Evolutionary conservation across 2,113 vertebrate genomes (phyloP).

Genomic region (Pelecanus crispus): DNA sequence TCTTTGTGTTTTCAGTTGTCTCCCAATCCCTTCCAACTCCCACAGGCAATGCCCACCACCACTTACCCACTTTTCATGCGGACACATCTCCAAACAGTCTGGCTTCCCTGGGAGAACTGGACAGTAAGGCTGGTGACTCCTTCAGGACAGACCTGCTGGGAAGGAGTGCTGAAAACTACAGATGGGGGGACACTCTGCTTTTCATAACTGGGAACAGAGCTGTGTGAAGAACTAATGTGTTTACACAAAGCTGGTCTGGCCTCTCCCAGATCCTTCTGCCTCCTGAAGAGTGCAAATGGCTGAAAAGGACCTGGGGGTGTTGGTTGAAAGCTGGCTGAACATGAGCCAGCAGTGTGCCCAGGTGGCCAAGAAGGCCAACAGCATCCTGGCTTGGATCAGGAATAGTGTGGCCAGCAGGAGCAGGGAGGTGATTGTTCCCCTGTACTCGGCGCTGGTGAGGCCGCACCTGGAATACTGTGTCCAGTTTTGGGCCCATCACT

Average conservation of each 20-base stretch:
- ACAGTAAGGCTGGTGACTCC: neutral
- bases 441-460: no score
- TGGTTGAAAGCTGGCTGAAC: no score
- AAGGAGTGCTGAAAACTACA: neutral
- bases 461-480: no score
- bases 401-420: no score
- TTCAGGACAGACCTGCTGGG: neutral
- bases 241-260: neutral
- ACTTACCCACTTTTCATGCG: neutral
- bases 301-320: no score
- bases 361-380: no score
- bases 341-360: no score
- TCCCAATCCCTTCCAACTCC: neutral
- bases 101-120: neutral
- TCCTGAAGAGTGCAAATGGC: neutral
- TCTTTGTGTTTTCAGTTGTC: neutral
- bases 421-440: no score
- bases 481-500: no score
- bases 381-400: no score
- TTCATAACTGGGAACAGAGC: neutral
- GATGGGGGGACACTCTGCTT: fast-evolving
- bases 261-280: neutral
- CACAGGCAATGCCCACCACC: neutral
- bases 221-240: neutral
- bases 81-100: neutral